Percentiles rank a stretch among this genome's conserved stretches.
These are phyloP conservation scores for Micrasema minimum DNA, from an alignment of 1,140 invertebrate species.

Conservation along the genomic window DNA sequence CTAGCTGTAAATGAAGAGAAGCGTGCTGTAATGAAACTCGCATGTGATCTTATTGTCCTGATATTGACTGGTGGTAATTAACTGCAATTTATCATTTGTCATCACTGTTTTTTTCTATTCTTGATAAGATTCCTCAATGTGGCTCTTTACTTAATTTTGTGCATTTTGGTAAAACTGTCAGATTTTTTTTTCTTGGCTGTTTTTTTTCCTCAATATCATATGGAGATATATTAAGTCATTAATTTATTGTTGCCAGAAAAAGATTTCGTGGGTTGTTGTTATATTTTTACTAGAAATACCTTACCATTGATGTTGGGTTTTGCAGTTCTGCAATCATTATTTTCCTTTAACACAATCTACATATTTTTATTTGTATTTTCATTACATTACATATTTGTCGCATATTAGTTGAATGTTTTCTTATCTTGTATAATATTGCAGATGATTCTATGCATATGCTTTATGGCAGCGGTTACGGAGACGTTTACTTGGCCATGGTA, in stretches of 20 bases:
- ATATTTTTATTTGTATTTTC: too few relatives aligned
- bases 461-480: conserved; percentile 76
- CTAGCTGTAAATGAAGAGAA: conserved; percentile 75
- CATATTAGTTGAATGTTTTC: too few relatives aligned
- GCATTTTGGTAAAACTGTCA: background rate
- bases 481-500: conserved; percentile 77
- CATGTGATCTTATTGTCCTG: conserved; percentile 86
- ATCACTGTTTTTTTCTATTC: background rate
- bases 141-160: background rate
- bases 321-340: too few relatives aligned
- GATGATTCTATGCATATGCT: conserved; percentile 88
- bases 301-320: too few relatives aligned
- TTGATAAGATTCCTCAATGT: background rate
- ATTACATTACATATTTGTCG: too few relatives aligned
- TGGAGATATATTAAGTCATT: too few relatives aligned
- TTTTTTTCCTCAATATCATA: too few relatives aligned
- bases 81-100: background rate
- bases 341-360: too few relatives aligned
- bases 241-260: too few relatives aligned
- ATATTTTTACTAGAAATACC: too few relatives aligned
- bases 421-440: too few relatives aligned
- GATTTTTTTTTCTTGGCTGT: background rate
- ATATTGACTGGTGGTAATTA: conserved; percentile 83
- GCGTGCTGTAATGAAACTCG: conserved; percentile 79
- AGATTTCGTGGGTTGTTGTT: too few relatives aligned